Percentiles rank a stretch among this genome's conserved stretches.
Conservation (phyloP, 1,140 invertebrate genomes). For the Microplitis mediator region DNA sequence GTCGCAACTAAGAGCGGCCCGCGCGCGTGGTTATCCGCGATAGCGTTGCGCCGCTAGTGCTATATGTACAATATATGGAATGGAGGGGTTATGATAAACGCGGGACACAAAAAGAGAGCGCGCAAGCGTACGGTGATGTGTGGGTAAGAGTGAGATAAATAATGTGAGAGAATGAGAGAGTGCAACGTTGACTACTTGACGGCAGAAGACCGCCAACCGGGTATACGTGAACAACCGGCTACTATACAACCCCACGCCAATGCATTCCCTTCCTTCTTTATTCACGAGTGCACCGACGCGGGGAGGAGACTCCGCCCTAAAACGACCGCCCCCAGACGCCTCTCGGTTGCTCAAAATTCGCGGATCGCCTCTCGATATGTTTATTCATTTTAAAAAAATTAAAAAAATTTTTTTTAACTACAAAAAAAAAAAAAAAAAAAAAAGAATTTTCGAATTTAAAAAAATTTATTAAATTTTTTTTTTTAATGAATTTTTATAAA, state of each 20-base stretch:
- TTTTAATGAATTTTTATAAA: no score
- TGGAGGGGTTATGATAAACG: conserved; percentile 27
- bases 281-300: conserved; percentile 3
- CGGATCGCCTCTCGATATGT: background rate
- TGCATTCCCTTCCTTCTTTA: conserved; percentile 5
- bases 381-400: background rate
- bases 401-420: background rate
- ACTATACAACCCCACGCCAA: conserved; percentile 2
- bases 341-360: conserved; percentile 18
- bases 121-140: background rate
- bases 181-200: background rate
- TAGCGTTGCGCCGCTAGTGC: conserved; percentile 35
- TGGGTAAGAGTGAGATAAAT: background rate
- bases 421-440: no score
- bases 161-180: background rate
- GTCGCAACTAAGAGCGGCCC: conserved; percentile 59
- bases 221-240: background rate
- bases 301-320: conserved; percentile 28
- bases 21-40: conserved; percentile 45
- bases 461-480: no score
- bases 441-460: no score
- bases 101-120: conserved; percentile 31
- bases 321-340: conserved; percentile 34
- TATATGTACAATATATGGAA: background rate
- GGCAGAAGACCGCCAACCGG: background rate